Base-by-base conservation (phyloP, 2,888 invertebrate species). In the Strigamia transsilvanica region DNA sequence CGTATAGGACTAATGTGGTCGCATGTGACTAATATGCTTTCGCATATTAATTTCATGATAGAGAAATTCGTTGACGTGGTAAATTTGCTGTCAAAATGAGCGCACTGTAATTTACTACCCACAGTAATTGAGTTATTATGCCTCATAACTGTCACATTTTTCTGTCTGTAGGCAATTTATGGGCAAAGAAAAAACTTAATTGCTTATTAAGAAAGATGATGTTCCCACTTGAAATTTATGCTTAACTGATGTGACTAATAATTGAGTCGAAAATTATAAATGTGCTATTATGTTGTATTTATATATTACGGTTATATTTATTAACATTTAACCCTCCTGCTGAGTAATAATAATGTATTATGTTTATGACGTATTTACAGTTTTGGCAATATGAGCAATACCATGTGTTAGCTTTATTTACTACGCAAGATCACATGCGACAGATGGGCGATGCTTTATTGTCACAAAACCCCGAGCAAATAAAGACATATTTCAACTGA, bases 1-100 rank as follows among this genome's bases (percentile, higher is more conserved):
- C 46, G 46, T 46, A 46, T 46, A 46, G n/a, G 46, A 6, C 46
- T 46, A 46, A 46, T 46, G 46, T 46, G 46, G 46, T 15, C 46
- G 46, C 46, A 46, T 46, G 46, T 46, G 46, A 46, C 46, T 46
- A 46, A 46, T 46, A 46, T 46, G 46, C 46, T 46, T 46, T 46
- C n/a, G 46, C 46, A 46, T 46, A 46, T 46, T 46, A 46, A 46
- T 46, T 46, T 46, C 15, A 13, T 46, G 46, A 46, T 46, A 46
- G 46, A 46, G 46, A 46, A 46, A 46, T 46, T 46, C 46, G 46
- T 46, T 46, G 46, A 46, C 46, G 46, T 46, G 46, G 46, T 46
- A 46, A 46, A 46, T 46, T 46, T 46, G 46, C 46, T 46, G 46
- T 46, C 46, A 46, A 46, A 46, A 46, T 46, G 46, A 46, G 46